These are phyloP conservation scores for Macrocentrus cingulum DNA, from an alignment of 1,140 invertebrate species.

Conservation along the genomic window DNA sequence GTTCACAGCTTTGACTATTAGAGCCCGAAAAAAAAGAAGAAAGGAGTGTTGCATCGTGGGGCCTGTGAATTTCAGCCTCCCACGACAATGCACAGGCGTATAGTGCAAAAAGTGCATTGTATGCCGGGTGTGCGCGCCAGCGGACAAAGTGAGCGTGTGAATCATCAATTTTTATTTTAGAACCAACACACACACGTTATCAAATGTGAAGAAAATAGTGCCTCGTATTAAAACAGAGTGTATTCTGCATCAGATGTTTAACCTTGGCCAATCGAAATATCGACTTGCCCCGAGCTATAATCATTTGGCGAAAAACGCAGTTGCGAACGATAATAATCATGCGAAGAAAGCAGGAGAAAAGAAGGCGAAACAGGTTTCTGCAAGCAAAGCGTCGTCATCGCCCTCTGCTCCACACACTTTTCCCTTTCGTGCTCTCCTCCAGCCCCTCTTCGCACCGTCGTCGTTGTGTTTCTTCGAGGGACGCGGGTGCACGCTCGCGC, in stretches of 20 bases:
- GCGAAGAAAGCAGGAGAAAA: constrained; percentile 53
- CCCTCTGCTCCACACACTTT: constrained; percentile 54
- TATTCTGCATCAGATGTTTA: too few species aligned
- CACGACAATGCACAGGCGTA: constrained; percentile 44
- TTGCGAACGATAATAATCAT: constrained; percentile 43
- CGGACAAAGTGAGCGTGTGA: constrained; percentile 38
- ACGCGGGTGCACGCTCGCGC: constrained; percentile 51
- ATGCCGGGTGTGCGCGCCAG: constrained; percentile 34
- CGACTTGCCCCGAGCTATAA: too few species aligned
- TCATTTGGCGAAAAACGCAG: constrained; percentile 5
- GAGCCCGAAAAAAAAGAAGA: constrained; percentile 11
- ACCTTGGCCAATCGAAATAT: too few species aligned
- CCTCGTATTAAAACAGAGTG: neutral
- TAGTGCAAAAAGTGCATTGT: constrained; percentile 45
- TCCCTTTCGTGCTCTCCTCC: constrained; percentile 45
- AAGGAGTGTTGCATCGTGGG: constrained; percentile 24
- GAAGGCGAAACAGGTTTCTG: constrained; percentile 56
- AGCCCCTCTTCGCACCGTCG: constrained; percentile 38
- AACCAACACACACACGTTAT: too few species aligned
- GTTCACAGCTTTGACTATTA: constrained; percentile 20
- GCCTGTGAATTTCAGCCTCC: constrained; percentile 51
- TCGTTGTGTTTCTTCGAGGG: constrained; percentile 55
- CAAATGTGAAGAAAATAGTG: neutral
- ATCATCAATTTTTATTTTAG: constrained; percentile 29
- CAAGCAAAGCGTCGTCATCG: constrained; percentile 30